Percentiles rank a stretch among this genome's conserved stretches.
phyloP scores from a whole-genome alignment of 2,113 vertebrate species.

The Datnioides undecimradiatus region DNA sequence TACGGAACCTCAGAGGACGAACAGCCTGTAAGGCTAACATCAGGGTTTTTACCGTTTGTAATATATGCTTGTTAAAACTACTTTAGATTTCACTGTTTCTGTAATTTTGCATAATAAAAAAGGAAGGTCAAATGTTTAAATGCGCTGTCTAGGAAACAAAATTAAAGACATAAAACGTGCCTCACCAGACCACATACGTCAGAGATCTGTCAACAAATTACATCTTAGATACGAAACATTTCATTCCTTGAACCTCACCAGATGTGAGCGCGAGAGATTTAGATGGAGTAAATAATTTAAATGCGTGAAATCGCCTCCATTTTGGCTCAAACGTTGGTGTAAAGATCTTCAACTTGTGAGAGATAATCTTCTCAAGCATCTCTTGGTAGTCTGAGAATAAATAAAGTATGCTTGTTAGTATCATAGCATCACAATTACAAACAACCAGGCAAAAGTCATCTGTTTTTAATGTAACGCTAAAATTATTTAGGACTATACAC shows the following conservation, averaged over 20 bases:
- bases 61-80: not conserved
- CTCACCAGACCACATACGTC: not conserved
- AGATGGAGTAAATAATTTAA: constrained; percentile 1
- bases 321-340: constrained; percentile 67
- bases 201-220: not conserved
- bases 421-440: too few species aligned
- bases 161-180: not conserved
- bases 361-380: not conserved
- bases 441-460: too few species aligned
- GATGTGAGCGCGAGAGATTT: not conserved
- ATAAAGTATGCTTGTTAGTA: not conserved
- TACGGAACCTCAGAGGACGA: not conserved
- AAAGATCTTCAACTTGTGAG: constrained; percentile 22
- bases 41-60: fast-evolving
- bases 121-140: not conserved
- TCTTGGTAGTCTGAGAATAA: not conserved
- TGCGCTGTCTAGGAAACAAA: not conserved
- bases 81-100: not conserved
- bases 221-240: not conserved
- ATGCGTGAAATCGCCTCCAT: constrained; percentile 44
- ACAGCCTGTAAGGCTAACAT: not conserved
- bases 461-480: too few species aligned
- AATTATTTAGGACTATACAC: not conserved
- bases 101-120: not conserved
- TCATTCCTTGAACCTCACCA: not conserved